A percentile compares a stretch with the other conserved stretches of the same genome.
Conservation (phyloP, 2,797 vertebrate genomes). For the Eutrigla gurnardus region DNA sequence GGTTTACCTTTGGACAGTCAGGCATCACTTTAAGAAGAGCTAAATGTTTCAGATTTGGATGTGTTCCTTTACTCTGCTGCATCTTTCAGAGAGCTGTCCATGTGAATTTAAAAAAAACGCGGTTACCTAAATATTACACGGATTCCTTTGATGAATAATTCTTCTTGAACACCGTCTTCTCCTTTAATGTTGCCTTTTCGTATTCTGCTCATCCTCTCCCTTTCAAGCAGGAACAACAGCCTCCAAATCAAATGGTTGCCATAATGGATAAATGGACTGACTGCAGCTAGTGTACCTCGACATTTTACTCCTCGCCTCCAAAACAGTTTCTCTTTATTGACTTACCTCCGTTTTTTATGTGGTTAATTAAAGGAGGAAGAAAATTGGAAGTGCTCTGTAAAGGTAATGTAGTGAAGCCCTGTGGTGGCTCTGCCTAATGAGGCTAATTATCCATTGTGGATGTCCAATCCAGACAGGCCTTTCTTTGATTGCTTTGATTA, state of each 20-base stretch:
- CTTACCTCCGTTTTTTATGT: constrained; percentile 43
- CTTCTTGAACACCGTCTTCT: constrained; percentile 57
- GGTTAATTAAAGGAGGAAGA: constrained; percentile 52
- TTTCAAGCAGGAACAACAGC: constrained; percentile 65
- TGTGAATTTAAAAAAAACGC: constrained; percentile 33
- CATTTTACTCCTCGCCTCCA: constrained; percentile 33
- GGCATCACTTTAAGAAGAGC: neutral
- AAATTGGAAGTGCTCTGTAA: constrained; percentile 53
- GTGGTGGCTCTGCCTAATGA: constrained; percentile 66
- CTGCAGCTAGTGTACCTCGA: constrained; percentile 18
- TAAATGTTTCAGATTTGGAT: constrained; percentile 27
- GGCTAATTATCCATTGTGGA: constrained; percentile 75
- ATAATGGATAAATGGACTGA: constrained; percentile 43
- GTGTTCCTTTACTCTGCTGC: constrained; percentile 20
- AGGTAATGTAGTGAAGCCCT: constrained; percentile 61
- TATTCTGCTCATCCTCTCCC: constrained; percentile 58
- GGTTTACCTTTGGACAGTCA: neutral
- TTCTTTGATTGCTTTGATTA: constrained; percentile 78
- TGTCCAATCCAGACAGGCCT: constrained; percentile 67
- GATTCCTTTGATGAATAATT: constrained; percentile 77
- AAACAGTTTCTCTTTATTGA: constrained; percentile 52
- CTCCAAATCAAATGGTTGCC: constrained; percentile 51
- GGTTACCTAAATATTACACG: constrained; percentile 66
- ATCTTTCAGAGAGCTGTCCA: constrained; percentile 11
- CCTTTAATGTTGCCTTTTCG: constrained; percentile 67